Evolutionary conservation across 2,888 invertebrate species (phyloP).

Genomic region (Megastigmus dorsalis): DNA sequence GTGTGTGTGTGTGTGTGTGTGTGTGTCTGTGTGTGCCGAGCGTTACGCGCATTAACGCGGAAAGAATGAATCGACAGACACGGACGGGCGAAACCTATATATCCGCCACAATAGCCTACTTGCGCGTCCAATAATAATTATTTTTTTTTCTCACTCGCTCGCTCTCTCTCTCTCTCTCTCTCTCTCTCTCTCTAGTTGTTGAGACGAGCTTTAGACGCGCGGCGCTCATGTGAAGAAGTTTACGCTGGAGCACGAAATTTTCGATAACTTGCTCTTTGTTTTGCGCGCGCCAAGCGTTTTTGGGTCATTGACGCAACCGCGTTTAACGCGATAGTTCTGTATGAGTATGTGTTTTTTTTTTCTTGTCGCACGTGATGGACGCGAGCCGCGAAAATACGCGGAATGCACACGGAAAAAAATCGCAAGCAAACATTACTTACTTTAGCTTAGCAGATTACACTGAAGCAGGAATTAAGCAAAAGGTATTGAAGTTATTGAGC

Average conservation of each 20-base stretch:
- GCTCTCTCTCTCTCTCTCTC: not conserved
- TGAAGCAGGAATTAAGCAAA: too few relatives aligned
- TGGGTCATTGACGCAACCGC: constrained; percentile 50
- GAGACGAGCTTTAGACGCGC: too few relatives aligned
- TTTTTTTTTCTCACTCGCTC: not conserved
- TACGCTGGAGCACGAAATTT: constrained; percentile 17
- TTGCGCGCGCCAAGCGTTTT: constrained; percentile 39
- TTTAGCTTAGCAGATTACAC: too few relatives aligned
- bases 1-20: too few relatives aligned
- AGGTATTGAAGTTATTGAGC: too few relatives aligned
- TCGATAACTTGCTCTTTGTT: constrained; percentile 47
- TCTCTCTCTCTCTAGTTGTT: too few relatives aligned
- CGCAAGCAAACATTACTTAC: too few relatives aligned
- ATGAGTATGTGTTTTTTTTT: not conserved
- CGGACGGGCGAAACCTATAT: constrained; percentile 21
- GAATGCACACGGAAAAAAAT: not conserved
- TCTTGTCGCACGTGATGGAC: constrained; percentile 33
- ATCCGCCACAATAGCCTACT: constrained; percentile 45
- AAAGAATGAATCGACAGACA: constrained; percentile 47
- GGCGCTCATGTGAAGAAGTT: not conserved
- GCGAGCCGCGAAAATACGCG: constrained; percentile 27
- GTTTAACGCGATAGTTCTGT: constrained; percentile 18
- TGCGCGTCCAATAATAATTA: constrained; percentile 18
- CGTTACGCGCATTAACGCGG: constrained; percentile 30
- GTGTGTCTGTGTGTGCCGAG: too few relatives aligned